Evolutionary conservation across 2,888 invertebrate genomes (phyloP), one percentile per base, ranked within the genome.

Genomic region (Cordilura impudica): DNA sequence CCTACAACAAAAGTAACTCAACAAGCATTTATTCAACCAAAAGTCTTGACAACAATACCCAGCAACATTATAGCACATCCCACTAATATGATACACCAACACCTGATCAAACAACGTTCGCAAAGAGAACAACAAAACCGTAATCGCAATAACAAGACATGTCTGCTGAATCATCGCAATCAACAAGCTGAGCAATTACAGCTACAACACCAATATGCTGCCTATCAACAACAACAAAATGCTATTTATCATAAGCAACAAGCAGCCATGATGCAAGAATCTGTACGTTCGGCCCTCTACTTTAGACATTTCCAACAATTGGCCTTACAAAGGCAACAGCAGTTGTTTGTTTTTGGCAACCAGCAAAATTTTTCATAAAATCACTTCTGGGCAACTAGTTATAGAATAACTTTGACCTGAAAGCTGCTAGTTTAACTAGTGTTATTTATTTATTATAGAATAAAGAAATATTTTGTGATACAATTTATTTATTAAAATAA

Each of bases 141-240:
- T 0, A 83, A 86, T 63, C 84, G 84, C 54, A 87, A 88, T 61
- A 86, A 85, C 0, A 29, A 84, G 29, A 83, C 84, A 5, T 84
- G 84, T 26, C 78, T 84, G 0, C 71, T 82, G n/a, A 85, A 81
- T 16, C 85, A 84, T 0, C 80, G 86, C 1, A 81, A 84, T 5
- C 78, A 83, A 8, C 84, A 86, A 76, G 81, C 83, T 8, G 78
- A 85, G 65, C 82, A 86, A 12, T 56, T 75, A 1, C 81, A 74
- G 6, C n/a, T 84, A 35, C 83, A 84, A 6, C 82, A n/a, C n/a
- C n/a, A n/a, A n/a, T n/a, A n/a, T n/a, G n/a, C n/a, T n/a, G n/a
- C n/a, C n/a, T n/a, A n/a, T n/a, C n/a, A n/a, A n/a, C n/a, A n/a
- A n/a, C n/a, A 85, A 35, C 83, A 87, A 54, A 85, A 83, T 53